Percentiles rank a stretch among this genome's conserved stretches.
phyloP scores from a whole-genome alignment of 2,113 vertebrate species.

The Microcebus tavaratra region DNA sequence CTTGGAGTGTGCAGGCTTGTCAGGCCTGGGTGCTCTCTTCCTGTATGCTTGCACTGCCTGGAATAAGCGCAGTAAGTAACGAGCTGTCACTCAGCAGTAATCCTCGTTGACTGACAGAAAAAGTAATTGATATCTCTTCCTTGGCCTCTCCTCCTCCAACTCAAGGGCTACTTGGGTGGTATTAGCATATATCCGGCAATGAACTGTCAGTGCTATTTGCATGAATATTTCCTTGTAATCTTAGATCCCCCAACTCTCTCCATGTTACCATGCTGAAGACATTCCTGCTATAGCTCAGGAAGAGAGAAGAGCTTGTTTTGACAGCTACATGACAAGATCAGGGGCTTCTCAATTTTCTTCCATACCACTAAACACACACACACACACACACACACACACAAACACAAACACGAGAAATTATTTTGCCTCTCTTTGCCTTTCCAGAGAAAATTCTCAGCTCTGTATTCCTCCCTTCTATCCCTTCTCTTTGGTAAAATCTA shows the following conservation, averaged over 20 bases:
- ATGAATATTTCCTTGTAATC: not conserved
- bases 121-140: not conserved
- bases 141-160: not conserved
- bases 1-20: not conserved
- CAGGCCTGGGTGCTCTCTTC: not conserved
- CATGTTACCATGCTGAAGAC: not conserved
- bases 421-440: constrained; percentile 22
- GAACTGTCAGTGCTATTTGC: not conserved
- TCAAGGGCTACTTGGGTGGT: constrained; percentile 26
- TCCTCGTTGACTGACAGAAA: not conserved
- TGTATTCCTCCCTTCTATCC: not conserved
- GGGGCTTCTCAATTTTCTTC: not conserved
- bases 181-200: not conserved
- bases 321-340: not conserved
- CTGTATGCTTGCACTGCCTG: not conserved
- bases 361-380: not conserved
- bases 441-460: not conserved
- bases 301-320: not conserved
- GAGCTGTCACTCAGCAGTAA: not conserved
- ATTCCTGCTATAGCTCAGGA: not conserved
- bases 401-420: not conserved
- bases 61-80: not conserved
- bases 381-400: not conserved
- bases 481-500: constrained; percentile 28
- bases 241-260: not conserved